Conservation (phyloP, 2,888 invertebrate species). For the Cyclophora albipunctata region DNA sequence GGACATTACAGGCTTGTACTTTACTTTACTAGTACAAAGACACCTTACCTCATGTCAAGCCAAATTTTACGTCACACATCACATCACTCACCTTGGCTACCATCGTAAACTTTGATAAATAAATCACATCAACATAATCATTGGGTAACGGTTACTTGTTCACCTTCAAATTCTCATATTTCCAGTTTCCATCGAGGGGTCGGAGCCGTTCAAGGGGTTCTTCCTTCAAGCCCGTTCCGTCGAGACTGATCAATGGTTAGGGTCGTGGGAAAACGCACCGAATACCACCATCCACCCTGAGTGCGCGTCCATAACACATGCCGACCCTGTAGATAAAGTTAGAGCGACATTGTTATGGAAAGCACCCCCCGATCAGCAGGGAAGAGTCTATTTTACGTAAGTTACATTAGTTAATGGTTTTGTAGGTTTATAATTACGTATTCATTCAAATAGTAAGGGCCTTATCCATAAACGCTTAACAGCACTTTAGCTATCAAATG, state of each 20-base stretch:
- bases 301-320: slow-evolving; percentile 87
- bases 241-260: slow-evolving; percentile 83
- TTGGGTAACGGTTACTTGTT: neutral
- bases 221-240: slow-evolving; percentile 87
- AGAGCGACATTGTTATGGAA: slow-evolving; percentile 84
- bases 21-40: too few species aligned
- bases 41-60: too few species aligned
- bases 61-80: too few species aligned
- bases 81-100: too few species aligned
- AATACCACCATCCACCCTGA: slow-evolving; percentile 86
- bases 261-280: slow-evolving; percentile 81
- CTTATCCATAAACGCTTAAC: too few species aligned
- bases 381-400: slow-evolving; percentile 89
- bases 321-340: slow-evolving; percentile 83
- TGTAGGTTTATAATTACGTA: too few species aligned
- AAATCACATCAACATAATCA: too few species aligned
- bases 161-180: slow-evolving; percentile 32
- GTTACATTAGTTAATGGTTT: slow-evolving; percentile 36
- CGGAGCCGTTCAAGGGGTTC: slow-evolving; percentile 85
- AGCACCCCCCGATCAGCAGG: slow-evolving; percentile 79
- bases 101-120: too few species aligned
- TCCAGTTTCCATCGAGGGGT: slow-evolving; percentile 75
- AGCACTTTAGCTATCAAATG: too few species aligned
- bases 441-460: too few species aligned
- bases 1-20: too few species aligned